phyloP scores from a whole-genome alignment of 2,888 invertebrate genomes.

The Anagyrus pseudococci region DNA sequence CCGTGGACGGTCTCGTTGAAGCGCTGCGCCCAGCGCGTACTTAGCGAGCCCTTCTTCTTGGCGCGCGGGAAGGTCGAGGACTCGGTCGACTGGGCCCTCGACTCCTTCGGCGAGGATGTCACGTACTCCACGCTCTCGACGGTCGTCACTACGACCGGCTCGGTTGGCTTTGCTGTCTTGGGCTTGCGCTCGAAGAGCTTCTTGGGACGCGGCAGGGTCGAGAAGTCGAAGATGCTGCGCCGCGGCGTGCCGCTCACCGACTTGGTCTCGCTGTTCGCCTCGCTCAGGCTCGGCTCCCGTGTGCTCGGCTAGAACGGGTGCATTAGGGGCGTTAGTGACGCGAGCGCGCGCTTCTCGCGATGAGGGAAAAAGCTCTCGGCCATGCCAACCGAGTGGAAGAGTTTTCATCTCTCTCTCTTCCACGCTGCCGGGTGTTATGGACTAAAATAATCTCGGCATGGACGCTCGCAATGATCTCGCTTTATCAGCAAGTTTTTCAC shows the following conservation, averaged over 20 bases:
- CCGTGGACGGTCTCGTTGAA: slow-evolving; percentile 48
- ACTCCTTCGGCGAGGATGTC: slow-evolving; percentile 65
- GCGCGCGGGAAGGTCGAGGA: slow-evolving; percentile 72
- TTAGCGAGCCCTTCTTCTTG: slow-evolving; percentile 63
- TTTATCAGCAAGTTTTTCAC: too few species aligned
- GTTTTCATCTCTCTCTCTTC: too few species aligned
- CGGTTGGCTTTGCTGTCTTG: slow-evolving; percentile 42
- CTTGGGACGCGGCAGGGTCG: slow-evolving; percentile 77
- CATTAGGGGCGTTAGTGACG: too few species aligned
- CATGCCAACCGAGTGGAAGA: too few species aligned
- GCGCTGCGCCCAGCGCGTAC: slow-evolving; percentile 62
- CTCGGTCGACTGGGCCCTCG: slow-evolving; percentile 63
- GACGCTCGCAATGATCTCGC: too few species aligned
- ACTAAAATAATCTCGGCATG: too few species aligned
- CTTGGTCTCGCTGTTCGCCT: slow-evolving; percentile 1
- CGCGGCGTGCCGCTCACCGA: slow-evolving; percentile 43
- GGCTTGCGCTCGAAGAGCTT: slow-evolving; percentile 57
- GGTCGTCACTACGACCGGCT: background rate
- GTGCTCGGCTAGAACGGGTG: background rate
- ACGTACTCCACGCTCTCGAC: slow-evolving; percentile 54
- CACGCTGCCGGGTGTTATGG: too few species aligned
- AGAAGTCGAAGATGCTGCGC: slow-evolving; percentile 73
- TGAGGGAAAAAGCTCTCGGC: background rate
- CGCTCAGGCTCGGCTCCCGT: slow-evolving; percentile 14
- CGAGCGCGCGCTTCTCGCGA: too few species aligned